These are phyloP conservation scores for Tyrannus savana DNA, from an alignment of 2,113 vertebrate species.

Conservation along the genomic window DNA sequence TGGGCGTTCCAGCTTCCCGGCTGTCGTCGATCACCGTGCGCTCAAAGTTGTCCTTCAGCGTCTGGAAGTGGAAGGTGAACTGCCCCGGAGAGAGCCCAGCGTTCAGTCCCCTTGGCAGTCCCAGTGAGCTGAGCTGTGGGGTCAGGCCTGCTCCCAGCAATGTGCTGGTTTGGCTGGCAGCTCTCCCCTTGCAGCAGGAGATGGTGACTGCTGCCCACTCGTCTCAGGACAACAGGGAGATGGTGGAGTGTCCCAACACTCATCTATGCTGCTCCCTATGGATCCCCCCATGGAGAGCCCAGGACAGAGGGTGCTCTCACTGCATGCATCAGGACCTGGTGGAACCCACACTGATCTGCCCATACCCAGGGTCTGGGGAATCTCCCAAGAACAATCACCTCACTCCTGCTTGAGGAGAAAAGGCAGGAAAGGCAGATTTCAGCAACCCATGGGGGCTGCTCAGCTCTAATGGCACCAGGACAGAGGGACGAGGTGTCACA, in stretches of 20 bases:
- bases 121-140: rapidly evolving
- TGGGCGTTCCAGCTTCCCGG: conserved; percentile 75
- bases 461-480: rapidly evolving
- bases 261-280: neutral
- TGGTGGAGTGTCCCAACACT: neutral
- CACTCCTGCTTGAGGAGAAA: neutral
- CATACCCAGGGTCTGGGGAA: neutral
- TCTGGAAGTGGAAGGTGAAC: conserved; percentile 89
- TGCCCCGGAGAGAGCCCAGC: conserved; percentile 12
- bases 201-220: neutral
- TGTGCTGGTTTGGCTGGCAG: neutral
- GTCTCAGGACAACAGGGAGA: neutral
- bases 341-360: neutral
- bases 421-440: neutral
- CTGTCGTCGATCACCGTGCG: conserved; percentile 85
- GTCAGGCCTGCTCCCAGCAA: neutral
- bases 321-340: neutral
- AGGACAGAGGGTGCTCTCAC: neutral
- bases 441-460: rapidly evolving
- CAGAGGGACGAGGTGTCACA: neutral
- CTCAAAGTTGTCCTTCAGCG: conserved; percentile 84
- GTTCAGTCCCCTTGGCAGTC: neutral
- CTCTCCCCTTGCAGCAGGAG: neutral
- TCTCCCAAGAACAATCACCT: neutral
- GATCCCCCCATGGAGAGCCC: neutral